phyloP scores from a whole-genome alignment of 2,888 invertebrate species.

The Eudemis profundana region DNA sequence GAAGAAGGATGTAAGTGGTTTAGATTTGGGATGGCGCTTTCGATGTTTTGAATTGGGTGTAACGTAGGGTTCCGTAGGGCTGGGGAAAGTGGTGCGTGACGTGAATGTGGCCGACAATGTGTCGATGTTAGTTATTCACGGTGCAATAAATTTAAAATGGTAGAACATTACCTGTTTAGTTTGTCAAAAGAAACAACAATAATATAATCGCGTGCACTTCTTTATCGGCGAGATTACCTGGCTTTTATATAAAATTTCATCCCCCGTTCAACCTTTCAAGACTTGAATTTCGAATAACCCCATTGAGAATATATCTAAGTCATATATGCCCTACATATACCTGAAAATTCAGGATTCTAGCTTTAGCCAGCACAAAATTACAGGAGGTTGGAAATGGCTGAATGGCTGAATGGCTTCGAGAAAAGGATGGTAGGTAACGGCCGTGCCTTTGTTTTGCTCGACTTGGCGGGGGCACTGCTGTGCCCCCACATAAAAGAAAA shows the following conservation, averaged over 20 bases:
- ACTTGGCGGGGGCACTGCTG: neutral
- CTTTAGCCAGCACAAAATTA: too few relatives aligned
- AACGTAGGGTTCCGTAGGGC: conserved; percentile 6
- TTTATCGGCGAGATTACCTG: too few relatives aligned
- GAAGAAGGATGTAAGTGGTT: neutral
- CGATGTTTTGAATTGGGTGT: neutral
- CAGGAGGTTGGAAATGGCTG: too few relatives aligned
- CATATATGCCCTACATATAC: too few relatives aligned
- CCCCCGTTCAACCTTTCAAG: too few relatives aligned
- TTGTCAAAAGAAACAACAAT: neutral
- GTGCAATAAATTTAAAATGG: neutral
- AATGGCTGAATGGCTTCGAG: too few relatives aligned
- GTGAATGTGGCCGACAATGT: conserved; percentile 13
- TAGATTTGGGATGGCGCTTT: neutral
- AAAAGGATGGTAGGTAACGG: too few relatives aligned
- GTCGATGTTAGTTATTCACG: conserved; percentile 17
- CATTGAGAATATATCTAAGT: too few relatives aligned
- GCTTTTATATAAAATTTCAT: too few relatives aligned
- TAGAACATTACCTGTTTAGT: neutral
- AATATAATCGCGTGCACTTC: neutral
- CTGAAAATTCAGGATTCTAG: too few relatives aligned
- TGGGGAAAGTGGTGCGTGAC: conserved; percentile 19
- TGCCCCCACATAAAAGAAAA: neutral
- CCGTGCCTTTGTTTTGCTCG: too few relatives aligned
- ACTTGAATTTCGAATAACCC: too few relatives aligned